Evolutionary conservation across 2,113 vertebrate species (phyloP).

Genomic region (Promerops cafer): DNA sequence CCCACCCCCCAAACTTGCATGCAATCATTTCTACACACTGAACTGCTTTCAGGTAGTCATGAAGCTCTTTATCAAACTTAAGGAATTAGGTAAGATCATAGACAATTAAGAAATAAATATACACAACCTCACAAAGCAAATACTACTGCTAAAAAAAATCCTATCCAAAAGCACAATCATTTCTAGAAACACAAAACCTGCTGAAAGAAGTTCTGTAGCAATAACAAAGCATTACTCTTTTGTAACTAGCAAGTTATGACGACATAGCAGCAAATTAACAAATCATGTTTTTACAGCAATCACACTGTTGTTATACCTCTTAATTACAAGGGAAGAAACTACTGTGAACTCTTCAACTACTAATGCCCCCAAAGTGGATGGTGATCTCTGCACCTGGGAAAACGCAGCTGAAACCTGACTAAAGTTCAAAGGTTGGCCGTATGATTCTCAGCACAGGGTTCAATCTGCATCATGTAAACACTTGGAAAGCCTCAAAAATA

Average conservation of each 20-base stretch:
- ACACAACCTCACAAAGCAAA: background rate
- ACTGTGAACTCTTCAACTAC: background rate
- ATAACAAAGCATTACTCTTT: background rate
- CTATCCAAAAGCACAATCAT: background rate
- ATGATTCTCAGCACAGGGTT: background rate
- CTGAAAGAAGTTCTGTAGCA: background rate
- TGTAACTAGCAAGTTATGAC: background rate
- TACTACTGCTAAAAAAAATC: background rate
- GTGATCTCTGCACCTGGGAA: background rate
- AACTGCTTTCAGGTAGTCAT: background rate
- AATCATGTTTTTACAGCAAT: background rate
- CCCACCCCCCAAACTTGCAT: background rate
- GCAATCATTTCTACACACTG: background rate
- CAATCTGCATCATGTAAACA: accelerated
- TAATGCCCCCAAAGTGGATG: background rate
- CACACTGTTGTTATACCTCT: background rate
- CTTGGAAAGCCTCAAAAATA: background rate
- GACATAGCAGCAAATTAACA: background rate
- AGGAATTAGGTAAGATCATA: background rate
- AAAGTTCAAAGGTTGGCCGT: background rate
- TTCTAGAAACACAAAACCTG: background rate
- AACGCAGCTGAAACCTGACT: background rate
- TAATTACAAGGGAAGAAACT: background rate
- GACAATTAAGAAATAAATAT: background rate
- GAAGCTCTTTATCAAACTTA: background rate